Conservation (phyloP, 2,888 invertebrate genomes). For the Luperina nickerlii region DNA sequence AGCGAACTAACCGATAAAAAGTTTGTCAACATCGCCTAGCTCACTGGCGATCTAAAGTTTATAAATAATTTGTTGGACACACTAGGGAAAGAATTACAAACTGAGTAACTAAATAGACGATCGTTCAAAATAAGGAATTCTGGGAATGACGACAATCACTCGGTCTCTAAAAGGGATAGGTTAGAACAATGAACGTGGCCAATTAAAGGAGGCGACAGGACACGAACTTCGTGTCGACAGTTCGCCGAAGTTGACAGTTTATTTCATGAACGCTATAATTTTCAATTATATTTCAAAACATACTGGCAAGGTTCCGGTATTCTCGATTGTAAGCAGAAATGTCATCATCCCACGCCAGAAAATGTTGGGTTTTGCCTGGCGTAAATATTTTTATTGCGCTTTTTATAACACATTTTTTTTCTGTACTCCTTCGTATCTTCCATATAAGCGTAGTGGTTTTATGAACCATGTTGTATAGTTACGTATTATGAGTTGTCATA, state of each 20-base stretch:
- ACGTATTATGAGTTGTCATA: neutral
- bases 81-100: conserved; percentile 73
- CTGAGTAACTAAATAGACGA: conserved; percentile 63
- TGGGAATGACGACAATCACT: conserved; percentile 69
- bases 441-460: conserved; percentile 29
- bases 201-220: conserved; percentile 82
- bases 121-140: conserved; percentile 76
- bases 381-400: conserved; percentile 66
- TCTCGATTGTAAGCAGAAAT: conserved; percentile 72
- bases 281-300: conserved; percentile 81
- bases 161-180: conserved; percentile 76
- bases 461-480: conserved; percentile 23
- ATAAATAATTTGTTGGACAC: conserved; percentile 76
- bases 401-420: conserved; percentile 64
- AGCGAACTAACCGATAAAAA: conserved; percentile 77
- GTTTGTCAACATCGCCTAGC: conserved; percentile 73
- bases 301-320: conserved; percentile 70
- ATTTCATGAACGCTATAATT: conserved; percentile 81
- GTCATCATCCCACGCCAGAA: conserved; percentile 75
- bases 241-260: conserved; percentile 78
- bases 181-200: conserved; percentile 80
- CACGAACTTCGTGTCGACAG: conserved; percentile 82
- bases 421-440: conserved; percentile 42
- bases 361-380: conserved; percentile 64
- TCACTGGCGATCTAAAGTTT: conserved; percentile 47